A percentile compares a stretch with the other conserved stretches of the same genome.
Conservation (phyloP, 2,113 vertebrate genomes). For the Epinephelus fuscoguttatus region DNA sequence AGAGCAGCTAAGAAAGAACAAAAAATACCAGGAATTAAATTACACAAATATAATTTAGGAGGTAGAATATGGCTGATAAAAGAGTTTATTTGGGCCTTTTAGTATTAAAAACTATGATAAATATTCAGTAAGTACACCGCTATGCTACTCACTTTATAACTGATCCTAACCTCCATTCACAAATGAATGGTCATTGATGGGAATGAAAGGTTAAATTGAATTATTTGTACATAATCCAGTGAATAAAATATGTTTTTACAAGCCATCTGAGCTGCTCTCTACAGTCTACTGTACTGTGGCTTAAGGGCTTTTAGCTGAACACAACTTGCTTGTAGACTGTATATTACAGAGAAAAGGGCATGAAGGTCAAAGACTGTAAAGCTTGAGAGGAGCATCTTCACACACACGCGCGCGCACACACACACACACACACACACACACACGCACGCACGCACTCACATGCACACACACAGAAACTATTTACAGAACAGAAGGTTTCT, state of each 20-base stretch:
- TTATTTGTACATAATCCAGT: constrained; percentile 31
- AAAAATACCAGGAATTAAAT: not conserved
- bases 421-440: constrained; percentile 18
- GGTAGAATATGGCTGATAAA: not conserved
- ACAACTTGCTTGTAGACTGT: constrained; percentile 11
- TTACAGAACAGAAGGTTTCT: constrained; percentile 65
- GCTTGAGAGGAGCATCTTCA: constrained; percentile 26
- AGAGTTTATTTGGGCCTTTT: not conserved
- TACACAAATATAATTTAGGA: not conserved
- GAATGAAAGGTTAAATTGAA: constrained; percentile 25
- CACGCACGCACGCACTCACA: constrained; percentile 24
- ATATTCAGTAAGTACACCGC: not conserved
- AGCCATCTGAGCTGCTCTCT: constrained; percentile 16
- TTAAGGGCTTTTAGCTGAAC: constrained; percentile 19
- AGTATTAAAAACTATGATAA: not conserved
- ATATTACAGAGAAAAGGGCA: constrained; percentile 4
- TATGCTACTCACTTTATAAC: not conserved
- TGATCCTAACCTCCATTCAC: not conserved
- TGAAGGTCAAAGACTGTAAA: constrained; percentile 35
- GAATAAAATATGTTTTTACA: constrained; percentile 20
- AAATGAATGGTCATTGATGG: not conserved
- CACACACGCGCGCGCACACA: constrained; percentile 6
- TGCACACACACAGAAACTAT: constrained; percentile 48
- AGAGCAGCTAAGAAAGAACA: not conserved
- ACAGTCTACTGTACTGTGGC: constrained; percentile 2